Evolutionary conservation across 2,888 invertebrate species (phyloP).

Genomic region (Pheosia tremula): DNA sequence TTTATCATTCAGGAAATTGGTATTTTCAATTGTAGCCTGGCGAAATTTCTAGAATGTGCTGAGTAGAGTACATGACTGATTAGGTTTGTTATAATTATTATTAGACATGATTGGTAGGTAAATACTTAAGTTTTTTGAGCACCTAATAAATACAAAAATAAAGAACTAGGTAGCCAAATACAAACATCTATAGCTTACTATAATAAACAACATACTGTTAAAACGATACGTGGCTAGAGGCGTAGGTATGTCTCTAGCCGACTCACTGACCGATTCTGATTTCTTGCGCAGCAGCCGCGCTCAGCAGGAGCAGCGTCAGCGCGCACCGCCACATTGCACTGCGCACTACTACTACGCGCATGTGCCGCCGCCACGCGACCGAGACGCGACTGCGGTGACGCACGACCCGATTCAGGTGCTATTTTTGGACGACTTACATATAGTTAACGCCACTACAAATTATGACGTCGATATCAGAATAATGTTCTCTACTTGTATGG

Average conservation of each 20-base stretch:
- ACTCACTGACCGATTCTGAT: constrained; percentile 34
- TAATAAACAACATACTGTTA: no score
- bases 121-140: no score
- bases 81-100: no score
- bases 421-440: not conserved
- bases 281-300: constrained; percentile 20
- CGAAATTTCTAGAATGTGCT: no score
- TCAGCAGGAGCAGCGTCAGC: constrained; percentile 12
- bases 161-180: no score
- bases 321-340: constrained; percentile 4
- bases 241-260: not conserved
- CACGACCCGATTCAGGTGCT: not conserved
- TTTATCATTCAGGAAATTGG: no score
- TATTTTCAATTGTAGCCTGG: no score
- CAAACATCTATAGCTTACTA: no score
- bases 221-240: not conserved
- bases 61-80: no score
- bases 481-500: not conserved
- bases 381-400: not conserved
- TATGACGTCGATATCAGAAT: not conserved
- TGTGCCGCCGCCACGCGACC: constrained; percentile 13
- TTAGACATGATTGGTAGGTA: no score
- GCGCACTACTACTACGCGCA: constrained; percentile 3
- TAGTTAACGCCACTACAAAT: not conserved
- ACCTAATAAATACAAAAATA: no score